These are phyloP conservation scores for Rana temporaria DNA, from an alignment of 2,113 vertebrate genomes.

Conservation along the genomic window DNA sequence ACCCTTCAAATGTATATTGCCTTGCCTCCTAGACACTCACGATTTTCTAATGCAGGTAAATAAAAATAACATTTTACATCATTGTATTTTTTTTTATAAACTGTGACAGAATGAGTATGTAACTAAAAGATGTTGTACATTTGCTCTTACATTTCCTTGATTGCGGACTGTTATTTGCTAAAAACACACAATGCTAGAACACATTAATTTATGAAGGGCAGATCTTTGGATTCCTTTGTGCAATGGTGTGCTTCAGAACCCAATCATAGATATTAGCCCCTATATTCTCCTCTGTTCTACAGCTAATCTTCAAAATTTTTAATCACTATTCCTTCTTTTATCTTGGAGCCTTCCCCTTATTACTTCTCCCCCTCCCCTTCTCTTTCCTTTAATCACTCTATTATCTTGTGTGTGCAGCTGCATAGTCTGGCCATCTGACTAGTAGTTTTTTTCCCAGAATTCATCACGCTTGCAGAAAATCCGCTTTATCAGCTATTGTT, in stretches of 20 bases:
- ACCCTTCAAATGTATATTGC: too few relatives aligned
- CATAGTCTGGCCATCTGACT: conserved; percentile 20
- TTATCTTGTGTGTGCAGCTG: conserved; percentile 46
- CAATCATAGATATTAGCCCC: neutral
- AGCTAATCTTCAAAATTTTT: conserved; percentile 20
- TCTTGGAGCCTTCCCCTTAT: conserved; percentile 3
- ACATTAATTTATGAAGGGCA: neutral
- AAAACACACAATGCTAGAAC: neutral
- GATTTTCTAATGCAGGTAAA: too few relatives aligned
- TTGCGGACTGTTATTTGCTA: neutral
- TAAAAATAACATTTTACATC: too few relatives aligned
- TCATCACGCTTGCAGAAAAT: conserved; percentile 27
- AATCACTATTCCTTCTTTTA: conserved; percentile 29
- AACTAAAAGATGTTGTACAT: too few relatives aligned
- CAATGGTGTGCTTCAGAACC: neutral
- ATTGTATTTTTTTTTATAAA: too few relatives aligned
- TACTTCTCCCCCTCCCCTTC: conserved; percentile 25
- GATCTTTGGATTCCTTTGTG: neutral
- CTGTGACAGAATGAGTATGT: too few relatives aligned
- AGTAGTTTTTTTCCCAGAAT: conserved; percentile 10
- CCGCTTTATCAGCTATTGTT: conserved; percentile 14
- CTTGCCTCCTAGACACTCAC: too few relatives aligned
- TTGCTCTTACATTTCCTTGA: too few relatives aligned
- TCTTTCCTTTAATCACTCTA: conserved; percentile 46
- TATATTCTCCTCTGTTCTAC: neutral